These are phyloP conservation scores for Odontophorus gujanensis DNA, from an alignment of 2,113 vertebrate genomes.

Conservation along the genomic window DNA sequence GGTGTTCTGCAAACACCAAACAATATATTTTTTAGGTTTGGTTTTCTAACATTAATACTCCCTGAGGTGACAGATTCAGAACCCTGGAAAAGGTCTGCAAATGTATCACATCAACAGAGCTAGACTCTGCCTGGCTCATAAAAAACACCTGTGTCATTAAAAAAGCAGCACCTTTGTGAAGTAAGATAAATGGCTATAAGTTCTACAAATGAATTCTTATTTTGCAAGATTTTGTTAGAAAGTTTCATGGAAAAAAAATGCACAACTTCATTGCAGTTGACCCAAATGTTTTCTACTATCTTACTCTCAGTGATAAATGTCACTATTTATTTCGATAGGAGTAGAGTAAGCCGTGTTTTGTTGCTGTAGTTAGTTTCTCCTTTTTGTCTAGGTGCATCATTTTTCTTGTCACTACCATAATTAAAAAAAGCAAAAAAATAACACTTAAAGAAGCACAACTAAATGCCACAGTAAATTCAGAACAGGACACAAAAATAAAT, in stretches of 20 bases:
- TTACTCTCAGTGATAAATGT: not conserved
- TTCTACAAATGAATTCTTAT: too few species aligned
- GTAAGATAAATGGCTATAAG: not conserved
- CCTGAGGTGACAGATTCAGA: not conserved
- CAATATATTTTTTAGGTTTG: not conserved
- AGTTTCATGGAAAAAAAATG: not conserved
- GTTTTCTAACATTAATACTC: not conserved
- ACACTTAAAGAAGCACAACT: not conserved
- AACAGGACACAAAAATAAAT: slow-evolving; percentile 4
- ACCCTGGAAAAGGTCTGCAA: not conserved
- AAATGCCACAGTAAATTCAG: not conserved
- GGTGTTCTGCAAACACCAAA: not conserved
- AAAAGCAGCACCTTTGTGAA: not conserved
- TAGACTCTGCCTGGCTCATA: not conserved
- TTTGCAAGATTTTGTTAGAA: not conserved
- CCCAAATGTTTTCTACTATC: not conserved
- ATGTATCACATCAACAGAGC: not conserved
- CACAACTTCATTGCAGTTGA: not conserved
- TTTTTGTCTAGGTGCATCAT: not conserved
- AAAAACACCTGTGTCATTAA: not conserved
- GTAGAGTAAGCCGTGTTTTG: not conserved
- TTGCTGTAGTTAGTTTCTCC: not conserved
- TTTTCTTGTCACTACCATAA: not conserved
- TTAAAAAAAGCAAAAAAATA: not conserved
- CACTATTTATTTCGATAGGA: not conserved